phyloP scores from a whole-genome alignment of 2,888 invertebrate species.

The Agriopis leucophaearia region DNA sequence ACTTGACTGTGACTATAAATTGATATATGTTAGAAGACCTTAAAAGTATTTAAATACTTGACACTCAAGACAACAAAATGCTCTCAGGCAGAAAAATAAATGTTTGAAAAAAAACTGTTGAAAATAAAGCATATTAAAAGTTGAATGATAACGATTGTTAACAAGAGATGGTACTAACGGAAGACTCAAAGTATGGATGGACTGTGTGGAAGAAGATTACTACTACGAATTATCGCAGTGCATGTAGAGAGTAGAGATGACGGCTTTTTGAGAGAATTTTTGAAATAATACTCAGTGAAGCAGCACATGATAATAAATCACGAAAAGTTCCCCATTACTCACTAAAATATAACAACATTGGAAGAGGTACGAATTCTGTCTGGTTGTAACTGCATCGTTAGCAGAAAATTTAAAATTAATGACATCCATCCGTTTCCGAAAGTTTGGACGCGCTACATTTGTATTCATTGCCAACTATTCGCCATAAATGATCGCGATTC shows the following conservation, averaged over 20 bases:
- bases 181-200: background rate
- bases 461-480: constrained; percentile 36
- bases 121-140: too few relatives aligned
- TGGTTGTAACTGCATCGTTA: constrained; percentile 22
- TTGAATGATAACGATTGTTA: too few relatives aligned
- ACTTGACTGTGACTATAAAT: too few relatives aligned
- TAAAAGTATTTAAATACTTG: too few relatives aligned
- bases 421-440: constrained; percentile 31
- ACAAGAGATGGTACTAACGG: too few relatives aligned
- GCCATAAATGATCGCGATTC: constrained; percentile 36
- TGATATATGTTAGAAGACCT: too few relatives aligned
- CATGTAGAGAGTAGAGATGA: background rate
- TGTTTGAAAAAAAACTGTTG: too few relatives aligned
- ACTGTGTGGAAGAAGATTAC: background rate
- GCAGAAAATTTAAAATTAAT: constrained; percentile 42
- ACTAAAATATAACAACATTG: background rate
- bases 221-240: background rate
- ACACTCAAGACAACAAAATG: too few relatives aligned
- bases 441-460: constrained; percentile 33
- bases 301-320: background rate
- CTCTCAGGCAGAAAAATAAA: too few relatives aligned
- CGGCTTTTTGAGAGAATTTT: too few relatives aligned
- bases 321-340: background rate
- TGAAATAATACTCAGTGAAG: background rate
- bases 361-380: background rate